A percentile compares a stretch with the other conserved stretches of the same genome.
phyloP scores from a whole-genome alignment of 2,113 vertebrate genomes.

The Oncorhynchus masou region DNA sequence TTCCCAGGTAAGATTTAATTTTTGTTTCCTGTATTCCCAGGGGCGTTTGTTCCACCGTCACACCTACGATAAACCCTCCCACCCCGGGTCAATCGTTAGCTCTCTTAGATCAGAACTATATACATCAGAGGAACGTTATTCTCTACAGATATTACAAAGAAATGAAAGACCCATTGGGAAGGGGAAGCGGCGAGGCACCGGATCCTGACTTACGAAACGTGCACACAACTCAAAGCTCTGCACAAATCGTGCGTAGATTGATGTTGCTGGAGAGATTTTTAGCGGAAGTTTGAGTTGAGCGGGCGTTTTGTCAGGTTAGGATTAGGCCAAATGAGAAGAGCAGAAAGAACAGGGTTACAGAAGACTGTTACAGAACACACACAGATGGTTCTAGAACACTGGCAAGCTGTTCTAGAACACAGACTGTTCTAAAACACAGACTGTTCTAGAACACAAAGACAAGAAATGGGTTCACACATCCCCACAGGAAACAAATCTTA shows the following conservation, averaged over 20 bases:
- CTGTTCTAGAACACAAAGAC: not conserved
- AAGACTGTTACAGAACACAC: too few species aligned
- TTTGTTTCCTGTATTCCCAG: conserved; percentile 90
- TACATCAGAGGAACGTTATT: conserved; percentile 1
- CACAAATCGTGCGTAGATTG: not conserved
- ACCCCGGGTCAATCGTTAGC: conserved; percentile 25
- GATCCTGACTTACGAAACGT: conserved; percentile 20
- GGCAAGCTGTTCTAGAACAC: too few species aligned
- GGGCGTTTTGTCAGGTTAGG: conserved; percentile 26
- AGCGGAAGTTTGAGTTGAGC: conserved; percentile 4
- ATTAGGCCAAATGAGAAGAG: conserved; percentile 18
- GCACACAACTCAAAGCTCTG: conserved; percentile 35
- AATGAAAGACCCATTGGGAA: not conserved
- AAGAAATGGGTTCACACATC: conserved; percentile 33
- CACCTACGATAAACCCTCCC: conserved; percentile 42
- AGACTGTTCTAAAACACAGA: not conserved
- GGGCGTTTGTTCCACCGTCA: conserved; percentile 67
- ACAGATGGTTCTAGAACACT: too few species aligned
- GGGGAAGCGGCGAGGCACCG: not conserved
- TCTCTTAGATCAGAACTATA: not conserved
- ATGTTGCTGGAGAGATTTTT: not conserved
- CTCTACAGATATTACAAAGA: not conserved
- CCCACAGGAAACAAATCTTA: conserved; percentile 80
- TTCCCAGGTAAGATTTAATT: conserved; percentile 88
- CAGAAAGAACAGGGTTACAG: too few species aligned